These are phyloP conservation scores for Drosophila simulans DNA, from an alignment of 1,140 invertebrate genomes.

Conservation along the genomic window DNA sequence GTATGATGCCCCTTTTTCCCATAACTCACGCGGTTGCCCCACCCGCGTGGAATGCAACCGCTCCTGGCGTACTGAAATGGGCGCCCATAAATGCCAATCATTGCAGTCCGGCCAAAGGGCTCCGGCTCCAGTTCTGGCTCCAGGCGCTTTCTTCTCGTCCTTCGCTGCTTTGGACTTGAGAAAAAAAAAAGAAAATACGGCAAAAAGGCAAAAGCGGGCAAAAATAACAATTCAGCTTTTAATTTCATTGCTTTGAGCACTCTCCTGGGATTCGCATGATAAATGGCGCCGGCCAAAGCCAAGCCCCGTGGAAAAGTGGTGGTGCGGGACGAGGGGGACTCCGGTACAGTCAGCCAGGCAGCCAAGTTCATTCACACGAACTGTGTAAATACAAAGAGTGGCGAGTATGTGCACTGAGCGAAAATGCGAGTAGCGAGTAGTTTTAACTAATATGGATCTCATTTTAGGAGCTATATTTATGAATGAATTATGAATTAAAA, in stretches of 20 bases:
- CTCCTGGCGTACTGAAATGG: neutral
- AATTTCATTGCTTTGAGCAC: constrained; percentile 73
- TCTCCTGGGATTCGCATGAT: constrained; percentile 69
- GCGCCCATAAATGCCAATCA: constrained; percentile 64
- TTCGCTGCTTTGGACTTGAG: neutral
- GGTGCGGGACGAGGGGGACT: too few species aligned
- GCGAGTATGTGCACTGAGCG: neutral
- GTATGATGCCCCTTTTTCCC: neutral
- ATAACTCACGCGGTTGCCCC: constrained; percentile 33
- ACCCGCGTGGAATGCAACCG: constrained; percentile 8
- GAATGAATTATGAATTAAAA: too few species aligned
- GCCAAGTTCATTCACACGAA: constrained; percentile 43
- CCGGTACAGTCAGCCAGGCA: neutral
- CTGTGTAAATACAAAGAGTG: constrained; percentile 26
- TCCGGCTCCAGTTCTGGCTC: neutral
- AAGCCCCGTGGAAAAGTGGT: neutral
- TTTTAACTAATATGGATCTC: too few species aligned
- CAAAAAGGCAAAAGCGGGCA: constrained; percentile 31
- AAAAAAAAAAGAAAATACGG: constrained; percentile 3
- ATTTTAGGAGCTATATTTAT: too few species aligned
- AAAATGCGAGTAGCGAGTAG: neutral
- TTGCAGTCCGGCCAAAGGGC: constrained; percentile 44
- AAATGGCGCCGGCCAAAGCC: constrained; percentile 44
- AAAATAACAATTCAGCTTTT: constrained; percentile 74
- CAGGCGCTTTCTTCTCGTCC: neutral